Percentiles rank a stretch among this genome's conserved stretches.
phyloP scores from a whole-genome alignment of 2,113 vertebrate species.

The Clarias macrocephalus region DNA sequence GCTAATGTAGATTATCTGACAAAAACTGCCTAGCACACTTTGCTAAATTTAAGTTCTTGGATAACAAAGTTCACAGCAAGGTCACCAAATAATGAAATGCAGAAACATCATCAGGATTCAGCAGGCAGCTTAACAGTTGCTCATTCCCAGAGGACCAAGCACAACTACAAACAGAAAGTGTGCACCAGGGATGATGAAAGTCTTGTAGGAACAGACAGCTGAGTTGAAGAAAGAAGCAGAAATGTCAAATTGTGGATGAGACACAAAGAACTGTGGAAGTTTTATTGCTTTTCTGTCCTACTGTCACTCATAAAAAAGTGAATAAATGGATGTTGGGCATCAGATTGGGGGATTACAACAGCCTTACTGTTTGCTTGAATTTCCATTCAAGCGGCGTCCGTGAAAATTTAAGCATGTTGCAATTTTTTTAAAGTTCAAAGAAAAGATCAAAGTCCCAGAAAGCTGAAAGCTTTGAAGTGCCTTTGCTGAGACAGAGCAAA shows the following conservation, averaged over 20 bases:
- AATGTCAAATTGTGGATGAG: conserved; percentile 1
- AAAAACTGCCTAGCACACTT: background rate
- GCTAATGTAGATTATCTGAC: background rate
- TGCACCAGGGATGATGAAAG: background rate
- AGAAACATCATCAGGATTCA: background rate
- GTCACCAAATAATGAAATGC: background rate
- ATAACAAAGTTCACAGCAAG: background rate
- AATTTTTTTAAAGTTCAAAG: conserved; percentile 31
- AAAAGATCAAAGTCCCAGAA: conserved; percentile 30
- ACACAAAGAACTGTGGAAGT: conserved; percentile 4
- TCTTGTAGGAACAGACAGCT: background rate
- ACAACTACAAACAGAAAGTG: background rate
- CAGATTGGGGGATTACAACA: background rate
- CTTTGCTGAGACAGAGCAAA: background rate
- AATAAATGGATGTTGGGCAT: conserved; percentile 4
- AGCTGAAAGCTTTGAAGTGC: conserved; percentile 30
- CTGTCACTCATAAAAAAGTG: conserved; percentile 22
- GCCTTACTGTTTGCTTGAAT: conserved; percentile 21
- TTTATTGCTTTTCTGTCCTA: conserved; percentile 34
- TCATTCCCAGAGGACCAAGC: background rate
- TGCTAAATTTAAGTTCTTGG: background rate
- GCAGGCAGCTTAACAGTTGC: background rate
- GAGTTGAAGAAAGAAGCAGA: background rate
- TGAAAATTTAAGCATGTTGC: background rate
- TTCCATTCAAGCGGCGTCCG: background rate